Conservation (phyloP, 2,797 vertebrate genomes). For the Streptopelia turtur region DNA sequence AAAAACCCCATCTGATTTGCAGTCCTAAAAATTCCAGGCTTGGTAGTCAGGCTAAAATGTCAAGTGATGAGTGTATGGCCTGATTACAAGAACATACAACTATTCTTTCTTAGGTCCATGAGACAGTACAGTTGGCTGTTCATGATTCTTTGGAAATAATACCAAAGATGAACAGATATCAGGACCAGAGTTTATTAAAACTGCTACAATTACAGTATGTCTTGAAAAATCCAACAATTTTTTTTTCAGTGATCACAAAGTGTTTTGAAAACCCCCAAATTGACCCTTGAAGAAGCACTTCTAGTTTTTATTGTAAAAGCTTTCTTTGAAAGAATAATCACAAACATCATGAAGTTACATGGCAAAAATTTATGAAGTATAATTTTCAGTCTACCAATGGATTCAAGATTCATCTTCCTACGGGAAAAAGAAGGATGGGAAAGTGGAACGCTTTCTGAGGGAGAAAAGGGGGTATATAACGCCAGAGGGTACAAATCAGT, state of each 20-base stretch:
- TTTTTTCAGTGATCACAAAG: background rate
- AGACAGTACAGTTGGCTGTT: background rate
- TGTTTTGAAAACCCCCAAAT: background rate
- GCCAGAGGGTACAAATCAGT: background rate
- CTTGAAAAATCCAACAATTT: background rate
- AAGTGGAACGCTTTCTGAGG: background rate
- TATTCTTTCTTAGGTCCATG: background rate
- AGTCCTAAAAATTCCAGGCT: background rate
- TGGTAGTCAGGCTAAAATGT: background rate
- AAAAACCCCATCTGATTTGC: background rate
- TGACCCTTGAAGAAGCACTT: background rate
- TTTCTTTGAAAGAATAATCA: background rate
- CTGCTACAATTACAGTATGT: background rate
- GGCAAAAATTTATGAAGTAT: background rate
- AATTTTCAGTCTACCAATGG: background rate
- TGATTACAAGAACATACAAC: background rate
- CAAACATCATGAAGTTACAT: background rate
- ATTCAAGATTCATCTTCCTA: background rate
- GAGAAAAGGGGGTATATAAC: background rate
- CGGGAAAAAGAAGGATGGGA: background rate
- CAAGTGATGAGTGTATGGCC: background rate
- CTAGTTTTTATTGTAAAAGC: background rate
- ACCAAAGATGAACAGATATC: background rate
- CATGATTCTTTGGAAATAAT: background rate
- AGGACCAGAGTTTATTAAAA: background rate